Evolutionary conservation across 2,888 invertebrate genomes (phyloP), one percentile per base, ranked within the genome.

Genomic region (Mythimna pallens): DNA sequence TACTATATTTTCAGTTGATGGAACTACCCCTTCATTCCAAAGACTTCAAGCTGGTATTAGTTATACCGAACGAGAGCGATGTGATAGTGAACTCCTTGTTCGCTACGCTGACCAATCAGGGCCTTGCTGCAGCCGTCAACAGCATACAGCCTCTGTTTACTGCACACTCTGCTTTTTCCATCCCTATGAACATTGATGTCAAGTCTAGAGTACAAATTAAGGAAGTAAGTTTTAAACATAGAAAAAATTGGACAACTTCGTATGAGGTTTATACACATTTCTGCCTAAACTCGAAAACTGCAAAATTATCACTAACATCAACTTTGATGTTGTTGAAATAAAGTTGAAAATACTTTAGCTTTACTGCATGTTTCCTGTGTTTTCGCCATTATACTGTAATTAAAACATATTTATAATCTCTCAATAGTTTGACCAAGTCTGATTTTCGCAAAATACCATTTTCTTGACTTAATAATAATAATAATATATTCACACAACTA

Each of bases 41-140:
- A 36, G 75, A 85, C n/a, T 84, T 88, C 62, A 86, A 86, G 73
- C 43, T 90, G 14, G 73, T 88, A 6, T 66, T 90, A 10, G 43
- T 89, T 20, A 74, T 87, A 8, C 90, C 89, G 2, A 89, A 89
- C 57, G 87, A 89, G 58, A 62, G 55, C 0, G 86, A 87, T n/a
- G 54, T 80, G 3, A 40, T 82, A 9, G 50, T 72, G 1, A 70
- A 79, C 20, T 66, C 52, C 3, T 52, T 86, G 66, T 86, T 84
- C 57, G 14, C 54, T 2, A 81, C 59, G n/a, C 58, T 86, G 47
- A 67, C 68, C 7, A 52, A 57, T 9, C 73, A 80, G 22, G 85
- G 86, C 4, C 55, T 84, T 43, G 43, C 61, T 5, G 77, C 83
- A 14, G 80, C 86, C 1, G 43, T 85, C 12, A 74, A 40, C 54